phyloP scores from a whole-genome alignment of 2,113 vertebrate species.

The Coregonus clupeaformis region DNA sequence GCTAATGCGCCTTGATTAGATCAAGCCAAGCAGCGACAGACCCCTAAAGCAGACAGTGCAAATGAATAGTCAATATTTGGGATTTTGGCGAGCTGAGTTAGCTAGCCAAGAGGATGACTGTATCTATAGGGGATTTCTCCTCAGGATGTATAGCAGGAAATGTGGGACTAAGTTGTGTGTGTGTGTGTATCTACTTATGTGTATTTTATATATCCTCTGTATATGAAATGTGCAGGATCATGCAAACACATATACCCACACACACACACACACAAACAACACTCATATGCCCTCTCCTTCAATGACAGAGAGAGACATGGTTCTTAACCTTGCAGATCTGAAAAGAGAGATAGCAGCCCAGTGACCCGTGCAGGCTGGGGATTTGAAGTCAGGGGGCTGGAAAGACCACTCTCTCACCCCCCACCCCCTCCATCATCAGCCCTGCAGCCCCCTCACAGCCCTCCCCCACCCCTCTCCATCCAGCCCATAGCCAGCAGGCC shows the following conservation, averaged over 20 bases:
- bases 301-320: constrained; percentile 17
- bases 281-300: not conserved
- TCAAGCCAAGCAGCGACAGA: constrained; percentile 57
- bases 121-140: constrained; percentile 14
- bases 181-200: not conserved
- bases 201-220: not conserved
- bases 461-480: not conserved
- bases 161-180: not conserved
- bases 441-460: not conserved
- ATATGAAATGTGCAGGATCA: too few relatives aligned
- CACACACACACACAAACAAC: constrained; percentile 6
- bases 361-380: constrained; percentile 52
- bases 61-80: constrained; percentile 68
- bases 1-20: constrained; percentile 65
- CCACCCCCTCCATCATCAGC: constrained; percentile 4
- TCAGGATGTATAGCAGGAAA: constrained; percentile 15
- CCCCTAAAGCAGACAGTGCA: constrained; percentile 48
- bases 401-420: constrained; percentile 26
- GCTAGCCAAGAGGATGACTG: constrained; percentile 24
- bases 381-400: constrained; percentile 33
- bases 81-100: constrained; percentile 42
- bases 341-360: constrained; percentile 40
- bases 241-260: not conserved
- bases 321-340: constrained; percentile 61
- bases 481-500: constrained; percentile 9